These are phyloP conservation scores for Cinara cedri DNA, from an alignment of 2,888 invertebrate genomes.

Conservation along the genomic window DNA sequence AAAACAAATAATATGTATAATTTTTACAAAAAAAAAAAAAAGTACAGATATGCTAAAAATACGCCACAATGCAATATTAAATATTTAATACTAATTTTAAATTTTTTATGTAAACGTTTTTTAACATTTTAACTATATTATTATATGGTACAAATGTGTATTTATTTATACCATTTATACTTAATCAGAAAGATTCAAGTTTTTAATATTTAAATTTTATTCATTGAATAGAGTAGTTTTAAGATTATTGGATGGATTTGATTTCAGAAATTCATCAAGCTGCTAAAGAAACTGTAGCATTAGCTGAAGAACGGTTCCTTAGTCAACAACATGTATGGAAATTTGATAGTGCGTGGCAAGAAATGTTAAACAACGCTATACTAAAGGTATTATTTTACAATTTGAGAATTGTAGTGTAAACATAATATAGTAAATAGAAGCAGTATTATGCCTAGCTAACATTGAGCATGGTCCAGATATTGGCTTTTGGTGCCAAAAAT, in stretches of 20 bases:
- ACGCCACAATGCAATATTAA: too few species aligned
- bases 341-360: conserved; percentile 96
- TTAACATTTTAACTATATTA: neutral
- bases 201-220: neutral
- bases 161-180: neutral
- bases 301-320: conserved; percentile 82
- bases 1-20: neutral
- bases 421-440: too few species aligned
- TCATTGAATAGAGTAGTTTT: neutral
- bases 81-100: neutral
- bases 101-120: neutral
- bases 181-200: neutral
- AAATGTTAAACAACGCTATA: conserved; percentile 94
- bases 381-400: conserved; percentile 72
- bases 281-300: conserved; percentile 89
- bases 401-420: neutral
- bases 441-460: too few species aligned
- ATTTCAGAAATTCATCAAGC: conserved; percentile 82
- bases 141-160: neutral
- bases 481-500: too few species aligned
- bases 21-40: too few species aligned
- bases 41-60: neutral
- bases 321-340: conserved; percentile 82
- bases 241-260: neutral
- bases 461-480: too few species aligned